Conservation (phyloP, 2,888 invertebrate species). For the Drosophila ustulata region DNA sequence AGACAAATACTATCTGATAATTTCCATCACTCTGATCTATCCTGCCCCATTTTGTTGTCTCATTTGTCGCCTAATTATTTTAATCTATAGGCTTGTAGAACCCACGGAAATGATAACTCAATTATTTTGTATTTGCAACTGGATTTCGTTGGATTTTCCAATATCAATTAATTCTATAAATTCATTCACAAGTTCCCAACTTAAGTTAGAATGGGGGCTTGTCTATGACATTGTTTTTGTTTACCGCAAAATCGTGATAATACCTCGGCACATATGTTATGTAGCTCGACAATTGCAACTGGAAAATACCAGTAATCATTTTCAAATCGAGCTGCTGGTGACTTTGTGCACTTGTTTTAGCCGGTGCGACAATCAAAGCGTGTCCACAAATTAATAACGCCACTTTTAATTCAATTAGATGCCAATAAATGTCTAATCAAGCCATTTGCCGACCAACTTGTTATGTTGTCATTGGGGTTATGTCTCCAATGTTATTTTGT, state of each 20-base stretch:
- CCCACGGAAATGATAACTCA: not conserved
- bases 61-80: not conserved
- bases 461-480: constrained; percentile 14
- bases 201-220: constrained; percentile 17
- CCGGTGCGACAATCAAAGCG: constrained; percentile 57
- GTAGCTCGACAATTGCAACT: constrained; percentile 57
- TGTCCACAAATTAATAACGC: constrained; percentile 62
- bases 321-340: constrained; percentile 37
- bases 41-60: not conserved
- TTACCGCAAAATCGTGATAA: constrained; percentile 37
- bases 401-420: constrained; percentile 78
- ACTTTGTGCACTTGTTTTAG: constrained; percentile 40
- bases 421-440: constrained; percentile 82
- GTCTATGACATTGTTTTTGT: constrained; percentile 14
- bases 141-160: not conserved
- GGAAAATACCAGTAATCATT: constrained; percentile 72
- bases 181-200: not conserved
- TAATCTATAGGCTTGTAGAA: not conserved
- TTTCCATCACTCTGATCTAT: constrained; percentile 25
- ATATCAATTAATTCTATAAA: constrained; percentile 1
- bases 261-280: constrained; percentile 26
- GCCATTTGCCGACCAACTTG: not conserved
- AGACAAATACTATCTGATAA: constrained; percentile 54
- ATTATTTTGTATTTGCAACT: not conserved
- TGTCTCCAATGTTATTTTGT: constrained; percentile 9